A percentile compares a stretch with the other conserved stretches of the same genome.
These are phyloP conservation scores for Creontiades dilutus DNA, from an alignment of 2,888 invertebrate genomes.

Conservation along the genomic window DNA sequence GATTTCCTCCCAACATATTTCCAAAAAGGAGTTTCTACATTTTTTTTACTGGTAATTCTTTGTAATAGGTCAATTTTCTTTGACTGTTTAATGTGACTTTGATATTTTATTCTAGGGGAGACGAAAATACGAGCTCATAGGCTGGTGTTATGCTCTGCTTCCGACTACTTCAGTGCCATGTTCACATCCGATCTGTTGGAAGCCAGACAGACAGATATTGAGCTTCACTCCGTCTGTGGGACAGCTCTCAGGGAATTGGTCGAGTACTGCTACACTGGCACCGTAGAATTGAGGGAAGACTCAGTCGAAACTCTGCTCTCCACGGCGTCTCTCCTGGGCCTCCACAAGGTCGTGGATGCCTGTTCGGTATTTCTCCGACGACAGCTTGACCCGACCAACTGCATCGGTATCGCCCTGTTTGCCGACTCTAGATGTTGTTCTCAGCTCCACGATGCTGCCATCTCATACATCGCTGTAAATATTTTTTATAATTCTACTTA, in stretches of 20 bases:
- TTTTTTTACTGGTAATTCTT: too few species aligned
- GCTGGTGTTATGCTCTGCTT: conserved; percentile 92
- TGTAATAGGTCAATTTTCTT: too few species aligned
- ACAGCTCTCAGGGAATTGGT: conserved; percentile 91
- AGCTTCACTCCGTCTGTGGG: conserved; percentile 90
- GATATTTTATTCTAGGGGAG: conserved; percentile 77
- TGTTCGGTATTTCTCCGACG: conserved; percentile 94
- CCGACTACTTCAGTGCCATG: conserved; percentile 97
- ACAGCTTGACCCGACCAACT: conserved; percentile 95
- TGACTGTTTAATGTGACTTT: too few species aligned
- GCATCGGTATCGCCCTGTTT: conserved; percentile 94
- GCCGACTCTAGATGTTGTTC: conserved; percentile 94
- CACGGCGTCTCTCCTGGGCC: conserved; percentile 92
- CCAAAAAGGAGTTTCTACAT: too few species aligned
- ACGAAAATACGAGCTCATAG: conserved; percentile 89
- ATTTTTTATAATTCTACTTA: background rate
- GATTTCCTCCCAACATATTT: too few species aligned
- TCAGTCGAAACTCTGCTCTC: conserved; percentile 92
- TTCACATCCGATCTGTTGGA: conserved; percentile 93
- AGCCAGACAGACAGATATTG: conserved; percentile 90
- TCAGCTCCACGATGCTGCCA: conserved; percentile 88
- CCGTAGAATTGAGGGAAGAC: conserved; percentile 91
- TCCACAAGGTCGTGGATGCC: conserved; percentile 91
- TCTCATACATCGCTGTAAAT: conserved; percentile 90
- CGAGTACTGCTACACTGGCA: conserved; percentile 93